A percentile compares a stretch with the other conserved stretches of the same genome.
Conservation (phyloP, 2,797 vertebrate species). For the Anguilla obscura region DNA sequence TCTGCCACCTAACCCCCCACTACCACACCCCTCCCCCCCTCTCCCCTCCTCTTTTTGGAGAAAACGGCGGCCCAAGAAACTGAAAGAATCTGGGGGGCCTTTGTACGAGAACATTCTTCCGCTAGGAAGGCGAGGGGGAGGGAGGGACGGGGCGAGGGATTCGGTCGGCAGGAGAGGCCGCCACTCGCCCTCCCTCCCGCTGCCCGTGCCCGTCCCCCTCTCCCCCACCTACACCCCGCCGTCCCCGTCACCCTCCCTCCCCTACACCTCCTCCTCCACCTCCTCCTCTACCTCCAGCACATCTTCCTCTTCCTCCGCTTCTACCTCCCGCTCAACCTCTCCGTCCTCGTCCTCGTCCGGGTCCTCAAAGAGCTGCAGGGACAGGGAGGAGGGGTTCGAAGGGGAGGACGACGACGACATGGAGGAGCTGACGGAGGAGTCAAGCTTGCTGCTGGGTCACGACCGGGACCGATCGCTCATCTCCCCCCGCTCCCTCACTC, state of each 20-base stretch:
- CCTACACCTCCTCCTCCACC: slow-evolving; percentile 72
- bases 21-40: slow-evolving; percentile 85
- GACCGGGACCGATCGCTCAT: slow-evolving; percentile 72
- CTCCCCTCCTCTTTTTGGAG: slow-evolving; percentile 85
- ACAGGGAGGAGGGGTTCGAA: slow-evolving; percentile 68
- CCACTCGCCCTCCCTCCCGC: slow-evolving; percentile 76
- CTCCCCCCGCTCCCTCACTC: slow-evolving; percentile 73
- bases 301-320: slow-evolving; percentile 69
- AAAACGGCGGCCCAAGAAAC: slow-evolving; percentile 83
- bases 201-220: slow-evolving; percentile 74
- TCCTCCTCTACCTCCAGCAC: slow-evolving; percentile 71
- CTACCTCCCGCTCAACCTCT: slow-evolving; percentile 70
- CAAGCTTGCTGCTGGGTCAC: slow-evolving; percentile 77
- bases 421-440: slow-evolving; percentile 77
- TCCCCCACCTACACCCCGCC: slow-evolving; percentile 76
- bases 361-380: slow-evolving; percentile 74
- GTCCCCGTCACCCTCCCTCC: slow-evolving; percentile 75
- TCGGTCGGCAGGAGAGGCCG: slow-evolving; percentile 70
- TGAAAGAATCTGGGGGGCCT: slow-evolving; percentile 81
- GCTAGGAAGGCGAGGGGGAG: slow-evolving; percentile 72
- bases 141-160: slow-evolving; percentile 69
- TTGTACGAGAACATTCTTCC: slow-evolving; percentile 80
- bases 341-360: slow-evolving; percentile 74
- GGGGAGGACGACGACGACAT: slow-evolving; percentile 76
- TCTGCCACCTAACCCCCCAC: slow-evolving; percentile 81